Conservation (phyloP, 2,797 vertebrate species). For the Acrossocheilus wenchowensis region DNA sequence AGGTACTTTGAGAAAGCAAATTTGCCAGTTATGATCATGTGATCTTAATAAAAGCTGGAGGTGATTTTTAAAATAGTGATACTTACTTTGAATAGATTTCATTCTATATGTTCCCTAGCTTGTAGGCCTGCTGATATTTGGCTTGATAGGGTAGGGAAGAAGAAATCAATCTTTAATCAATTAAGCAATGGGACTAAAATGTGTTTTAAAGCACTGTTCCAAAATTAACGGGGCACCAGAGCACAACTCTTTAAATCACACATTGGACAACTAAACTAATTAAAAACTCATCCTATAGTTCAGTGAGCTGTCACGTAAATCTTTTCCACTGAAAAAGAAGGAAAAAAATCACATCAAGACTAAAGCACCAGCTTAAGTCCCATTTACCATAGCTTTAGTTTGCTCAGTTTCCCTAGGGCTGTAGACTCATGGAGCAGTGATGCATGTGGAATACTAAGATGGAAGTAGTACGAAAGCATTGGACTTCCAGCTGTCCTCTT, state of each 20-base stretch:
- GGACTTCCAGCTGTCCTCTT: not conserved
- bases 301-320: conserved; percentile 37
- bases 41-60: not conserved
- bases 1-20: not conserved
- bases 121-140: not conserved
- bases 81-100: not conserved
- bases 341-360: conserved; percentile 9
- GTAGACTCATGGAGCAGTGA: not conserved
- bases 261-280: conserved; percentile 40
- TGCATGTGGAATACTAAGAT: conserved; percentile 38
- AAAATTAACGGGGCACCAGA: not conserved
- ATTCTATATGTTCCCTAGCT: not conserved
- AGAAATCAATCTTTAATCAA: not conserved
- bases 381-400: conserved; percentile 20
- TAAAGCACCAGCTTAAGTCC: conserved; percentile 35
- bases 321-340: conserved; percentile 19
- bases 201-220: conserved; percentile 3
- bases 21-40: not conserved
- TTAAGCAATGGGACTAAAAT: not conserved
- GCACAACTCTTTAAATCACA: conserved; percentile 29
- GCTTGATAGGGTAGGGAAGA: not conserved
- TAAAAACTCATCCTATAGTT: conserved; percentile 35
- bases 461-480: not conserved
- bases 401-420: conserved; percentile 17
- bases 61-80: not conserved